A percentile compares a stretch with the other conserved stretches of the same genome.
Evolutionary conservation across 2,113 vertebrate species (phyloP).

Genomic region (Solea senegalensis): DNA sequence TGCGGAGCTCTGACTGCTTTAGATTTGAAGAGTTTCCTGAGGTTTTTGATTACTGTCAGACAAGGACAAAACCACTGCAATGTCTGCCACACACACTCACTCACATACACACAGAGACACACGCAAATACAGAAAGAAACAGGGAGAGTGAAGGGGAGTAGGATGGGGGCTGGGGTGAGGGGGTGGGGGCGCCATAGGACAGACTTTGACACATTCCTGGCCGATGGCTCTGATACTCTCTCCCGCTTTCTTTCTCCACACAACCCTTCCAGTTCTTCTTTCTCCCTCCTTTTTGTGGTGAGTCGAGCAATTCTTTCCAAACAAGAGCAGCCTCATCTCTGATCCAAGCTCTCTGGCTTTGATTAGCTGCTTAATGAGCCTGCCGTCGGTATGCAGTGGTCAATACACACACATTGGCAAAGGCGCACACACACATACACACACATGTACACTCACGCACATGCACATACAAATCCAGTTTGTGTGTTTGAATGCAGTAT

Average conservation of each 20-base stretch:
- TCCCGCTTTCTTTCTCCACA: constrained; percentile 61
- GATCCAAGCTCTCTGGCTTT: constrained; percentile 80
- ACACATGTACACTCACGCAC: constrained; percentile 6
- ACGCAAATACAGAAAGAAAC: constrained; percentile 65
- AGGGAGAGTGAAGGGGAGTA: constrained; percentile 46
- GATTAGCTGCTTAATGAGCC: constrained; percentile 84
- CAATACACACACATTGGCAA: constrained; percentile 28
- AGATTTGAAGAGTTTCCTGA: constrained; percentile 78
- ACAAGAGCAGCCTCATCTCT: constrained; percentile 80
- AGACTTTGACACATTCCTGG: constrained; percentile 80
- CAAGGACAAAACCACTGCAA: constrained; percentile 67
- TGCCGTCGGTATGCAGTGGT: constrained; percentile 78
- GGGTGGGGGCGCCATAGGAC: constrained; percentile 71
- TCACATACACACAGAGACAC: constrained; percentile 44
- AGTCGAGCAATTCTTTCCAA: constrained; percentile 82
- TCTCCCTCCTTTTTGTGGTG: constrained; percentile 73
- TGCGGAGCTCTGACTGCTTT: constrained; percentile 64
- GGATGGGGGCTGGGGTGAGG: constrained; percentile 28
- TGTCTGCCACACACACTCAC: constrained; percentile 53
- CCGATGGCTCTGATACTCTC: constrained; percentile 67
- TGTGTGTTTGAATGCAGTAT: constrained; percentile 53
- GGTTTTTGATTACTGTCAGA: constrained; percentile 79
- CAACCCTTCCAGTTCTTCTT: constrained; percentile 59
- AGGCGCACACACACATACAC: constrained; percentile 28
- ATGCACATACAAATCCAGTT: constrained; percentile 32